Evolutionary conservation across 2,888 invertebrate species (phyloP), one percentile per base, ranked within the genome.

Genomic region (Caenorhabditis japonica): DNA sequence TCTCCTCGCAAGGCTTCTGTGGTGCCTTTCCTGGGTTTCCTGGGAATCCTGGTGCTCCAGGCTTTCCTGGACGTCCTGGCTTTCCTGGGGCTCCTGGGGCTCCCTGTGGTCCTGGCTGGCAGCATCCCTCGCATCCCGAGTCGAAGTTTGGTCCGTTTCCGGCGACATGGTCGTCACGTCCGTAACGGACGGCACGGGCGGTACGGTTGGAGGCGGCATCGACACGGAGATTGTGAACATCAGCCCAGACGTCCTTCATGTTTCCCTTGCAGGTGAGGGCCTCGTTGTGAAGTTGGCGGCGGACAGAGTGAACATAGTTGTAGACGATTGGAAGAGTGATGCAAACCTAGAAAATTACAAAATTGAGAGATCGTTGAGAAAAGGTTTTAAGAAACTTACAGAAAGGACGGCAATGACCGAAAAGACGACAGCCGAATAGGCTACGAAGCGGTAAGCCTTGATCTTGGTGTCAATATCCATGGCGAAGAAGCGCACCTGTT

Each of bases 21-120:
- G 81, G 81, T 0, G 83, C 81, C 38, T 75, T 74, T 76, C 82
- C 82, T 68, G 82, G 82, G 59, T 80, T 81, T 72, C 83, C 82
- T 53, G 81, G 81, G 62, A 82, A 76, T 64, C 83, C 83, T 41
- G 83, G 72, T n/a, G 80, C 66, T 72, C 83, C 83, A 13, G 77
- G 73, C 56, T 74, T 74, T 71, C 81, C 81, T 49, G 77, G 68
- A 25, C 79, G 72, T 47, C 77, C 77, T 56, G 77, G 77, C 55
- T 74, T 74, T 58, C 62, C 62, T 15, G 70, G 64, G 30, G 70
- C 70, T 75, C 75, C 70, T 55, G 75, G 74, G 1, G 74, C 74
- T 61, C 74, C 75, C 44, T 70, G 69, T 23, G 75, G 53, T 70
- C 80, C 77, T 34, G 77, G 80, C 46, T 69, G 77, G 36, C 79